Evolutionary conservation across 1,140 invertebrate species (phyloP).

Genomic region (Nomia melanderi): DNA sequence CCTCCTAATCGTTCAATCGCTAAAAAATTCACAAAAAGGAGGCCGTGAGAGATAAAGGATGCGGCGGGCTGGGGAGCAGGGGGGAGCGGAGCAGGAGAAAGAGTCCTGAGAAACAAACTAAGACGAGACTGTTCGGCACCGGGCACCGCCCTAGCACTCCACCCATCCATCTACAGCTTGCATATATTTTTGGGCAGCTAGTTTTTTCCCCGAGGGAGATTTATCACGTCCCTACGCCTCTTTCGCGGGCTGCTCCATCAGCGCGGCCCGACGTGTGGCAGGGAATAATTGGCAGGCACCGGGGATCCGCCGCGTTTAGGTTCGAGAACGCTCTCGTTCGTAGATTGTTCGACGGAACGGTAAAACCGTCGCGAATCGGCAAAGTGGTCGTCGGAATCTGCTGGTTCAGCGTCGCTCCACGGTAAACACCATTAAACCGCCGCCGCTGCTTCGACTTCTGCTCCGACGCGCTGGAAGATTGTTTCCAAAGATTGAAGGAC

Average conservation of each 20-base stretch:
- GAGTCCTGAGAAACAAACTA: slow-evolving; percentile 71
- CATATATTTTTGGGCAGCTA: slow-evolving; percentile 73
- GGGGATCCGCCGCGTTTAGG: slow-evolving; percentile 52
- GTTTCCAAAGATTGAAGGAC: too few relatives aligned
- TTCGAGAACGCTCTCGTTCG: slow-evolving; percentile 28
- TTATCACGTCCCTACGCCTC: slow-evolving; percentile 73
- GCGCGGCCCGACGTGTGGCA: slow-evolving; percentile 62
- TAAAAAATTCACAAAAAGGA: slow-evolving; percentile 69
- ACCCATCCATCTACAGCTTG: slow-evolving; percentile 76
- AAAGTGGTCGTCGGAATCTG: slow-evolving; percentile 22
- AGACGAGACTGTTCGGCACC: slow-evolving; percentile 64
- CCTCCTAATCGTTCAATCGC: slow-evolving; percentile 75
- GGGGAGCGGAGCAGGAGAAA: slow-evolving; percentile 17
- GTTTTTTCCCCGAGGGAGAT: slow-evolving; percentile 73
- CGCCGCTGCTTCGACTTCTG: background rate
- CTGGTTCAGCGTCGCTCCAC: slow-evolving; percentile 3
- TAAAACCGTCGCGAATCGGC: slow-evolving; percentile 39
- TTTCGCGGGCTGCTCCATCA: slow-evolving; percentile 64
- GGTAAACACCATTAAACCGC: background rate
- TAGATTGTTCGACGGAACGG: slow-evolving; percentile 51
- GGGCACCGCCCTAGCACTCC: slow-evolving; percentile 74
- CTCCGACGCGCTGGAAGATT: background rate
- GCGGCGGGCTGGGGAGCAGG: slow-evolving; percentile 4
- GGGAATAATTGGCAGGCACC: slow-evolving; percentile 65
- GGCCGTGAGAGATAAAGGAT: background rate